These are phyloP conservation scores for Wasmannia auropunctata DNA, from an alignment of 1,140 invertebrate species.

Conservation along the genomic window DNA sequence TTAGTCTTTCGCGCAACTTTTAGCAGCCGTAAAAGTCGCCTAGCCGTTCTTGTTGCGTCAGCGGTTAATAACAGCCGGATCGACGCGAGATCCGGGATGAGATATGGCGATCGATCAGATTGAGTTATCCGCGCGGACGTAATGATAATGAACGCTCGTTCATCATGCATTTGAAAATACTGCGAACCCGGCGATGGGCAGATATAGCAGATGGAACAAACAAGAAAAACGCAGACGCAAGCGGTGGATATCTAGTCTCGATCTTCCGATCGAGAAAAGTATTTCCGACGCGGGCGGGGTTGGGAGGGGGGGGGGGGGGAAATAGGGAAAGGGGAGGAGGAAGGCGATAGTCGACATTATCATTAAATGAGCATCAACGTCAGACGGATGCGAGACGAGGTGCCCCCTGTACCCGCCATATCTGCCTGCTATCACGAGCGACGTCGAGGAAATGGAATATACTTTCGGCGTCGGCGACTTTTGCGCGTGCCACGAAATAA, in stretches of 20 bases:
- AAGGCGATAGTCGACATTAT: slow-evolving; percentile 51
- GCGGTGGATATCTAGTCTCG: slow-evolving; percentile 21
- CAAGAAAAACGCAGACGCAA: background rate
- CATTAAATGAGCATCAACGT: slow-evolving; percentile 58
- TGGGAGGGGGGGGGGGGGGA: background rate
- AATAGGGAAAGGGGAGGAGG: background rate
- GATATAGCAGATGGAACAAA: slow-evolving; percentile 11
- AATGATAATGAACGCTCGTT: slow-evolving; percentile 52
- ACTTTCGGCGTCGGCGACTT: slow-evolving; percentile 23
- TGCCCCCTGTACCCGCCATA: background rate
- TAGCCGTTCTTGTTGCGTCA: slow-evolving; percentile 42
- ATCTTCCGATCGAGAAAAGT: slow-evolving; percentile 24
- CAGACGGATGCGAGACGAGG: background rate
- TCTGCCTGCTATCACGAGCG: slow-evolving; percentile 42
- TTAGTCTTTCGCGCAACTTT: slow-evolving; percentile 60
- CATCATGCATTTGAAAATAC: slow-evolving; percentile 19
- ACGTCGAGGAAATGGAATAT: slow-evolving; percentile 38
- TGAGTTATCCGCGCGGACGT: slow-evolving; percentile 33
- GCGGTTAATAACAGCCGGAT: slow-evolving; percentile 49
- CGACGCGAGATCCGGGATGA: slow-evolving; percentile 4
- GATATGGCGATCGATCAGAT: slow-evolving; percentile 35
- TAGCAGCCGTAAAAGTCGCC: slow-evolving; percentile 46
- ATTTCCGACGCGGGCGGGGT: slow-evolving; percentile 20
- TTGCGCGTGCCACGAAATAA: slow-evolving; percentile 50
- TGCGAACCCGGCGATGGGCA: background rate